phyloP scores from a whole-genome alignment of 2,113 vertebrate genomes.

The Centropus unirufus region DNA sequence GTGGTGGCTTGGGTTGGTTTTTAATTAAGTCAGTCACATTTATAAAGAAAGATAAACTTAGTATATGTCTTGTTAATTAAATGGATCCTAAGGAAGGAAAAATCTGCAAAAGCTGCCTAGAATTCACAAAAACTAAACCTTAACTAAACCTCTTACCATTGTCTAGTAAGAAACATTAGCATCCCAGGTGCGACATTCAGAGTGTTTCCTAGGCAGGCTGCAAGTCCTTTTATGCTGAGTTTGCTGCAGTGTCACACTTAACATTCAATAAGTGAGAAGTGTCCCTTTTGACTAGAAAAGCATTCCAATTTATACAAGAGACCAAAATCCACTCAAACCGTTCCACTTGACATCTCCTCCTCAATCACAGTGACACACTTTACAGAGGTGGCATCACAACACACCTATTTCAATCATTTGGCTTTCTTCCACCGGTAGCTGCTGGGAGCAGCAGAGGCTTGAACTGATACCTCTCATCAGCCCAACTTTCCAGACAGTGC shows the following conservation, averaged over 20 bases:
- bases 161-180: background rate
- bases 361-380: background rate
- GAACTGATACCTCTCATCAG: background rate
- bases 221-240: background rate
- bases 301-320: background rate
- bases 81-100: background rate
- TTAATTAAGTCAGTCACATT: background rate
- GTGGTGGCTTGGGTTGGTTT: background rate
- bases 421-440: background rate
- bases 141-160: background rate
- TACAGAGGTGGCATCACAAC: background rate
- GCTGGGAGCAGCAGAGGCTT: background rate
- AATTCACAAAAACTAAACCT: background rate
- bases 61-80: background rate
- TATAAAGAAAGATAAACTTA: background rate
- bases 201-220: background rate
- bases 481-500: background rate
- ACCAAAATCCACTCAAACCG: background rate
- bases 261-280: background rate
- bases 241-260: background rate
- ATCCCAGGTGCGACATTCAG: background rate
- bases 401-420: background rate
- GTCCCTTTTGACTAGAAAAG: background rate
- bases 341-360: background rate
- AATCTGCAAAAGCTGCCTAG: background rate